Evolutionary conservation across 92 coral and sea anemone genomes (phyloP), one percentile per base, ranked within the genome.

Genomic region (Porites lobata): DNA sequence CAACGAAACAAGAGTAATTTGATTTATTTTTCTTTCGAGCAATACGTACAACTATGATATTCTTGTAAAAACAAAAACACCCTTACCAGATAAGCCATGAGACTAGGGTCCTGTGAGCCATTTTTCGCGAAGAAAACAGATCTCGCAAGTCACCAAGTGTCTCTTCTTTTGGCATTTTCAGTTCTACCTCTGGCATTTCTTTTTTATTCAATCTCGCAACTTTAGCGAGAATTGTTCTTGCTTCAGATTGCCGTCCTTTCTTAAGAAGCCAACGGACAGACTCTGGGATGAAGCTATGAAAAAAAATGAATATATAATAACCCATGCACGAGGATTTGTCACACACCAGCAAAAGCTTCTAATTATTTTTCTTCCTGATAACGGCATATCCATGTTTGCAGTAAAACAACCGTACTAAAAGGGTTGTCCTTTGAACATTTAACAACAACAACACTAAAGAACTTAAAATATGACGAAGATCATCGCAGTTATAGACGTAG

Each of bases 231-330:
- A 57, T 61, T 26, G 65, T 56, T 47, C 77, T 70, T n/a, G 91
- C 91, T n/a, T 91, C 89, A 12, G 52, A 14, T 47, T 26, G 56
- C 70, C 82, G 80, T 3, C 89, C 91, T 65, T 87, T 91, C 70
- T 76, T 72, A 12, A 83, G 50, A 29, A 87, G 85, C 94, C 94
- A 91, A 32, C 94, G 94, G 19, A 87, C 85, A 13, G 94, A 91
- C 68, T 91, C 94, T 50, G 94, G 94, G 1, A 73, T 76, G 21
- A 77, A 64, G 78, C 94, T 91, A 69, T 1, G 61, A 17, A 19
- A 24, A 1, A 14, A 65, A 32, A 4, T 6, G 2, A 3, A 72
- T n/a, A 77, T 26, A 67, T 19, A 4, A 26, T n/a, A 14, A 7
- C 7, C 7, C 26, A 19, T 8, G 7, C 10, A 71, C 1, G 14